Evolutionary conservation across 2,113 vertebrate genomes (phyloP).

Genomic region (Hippopotamus amphibius): DNA sequence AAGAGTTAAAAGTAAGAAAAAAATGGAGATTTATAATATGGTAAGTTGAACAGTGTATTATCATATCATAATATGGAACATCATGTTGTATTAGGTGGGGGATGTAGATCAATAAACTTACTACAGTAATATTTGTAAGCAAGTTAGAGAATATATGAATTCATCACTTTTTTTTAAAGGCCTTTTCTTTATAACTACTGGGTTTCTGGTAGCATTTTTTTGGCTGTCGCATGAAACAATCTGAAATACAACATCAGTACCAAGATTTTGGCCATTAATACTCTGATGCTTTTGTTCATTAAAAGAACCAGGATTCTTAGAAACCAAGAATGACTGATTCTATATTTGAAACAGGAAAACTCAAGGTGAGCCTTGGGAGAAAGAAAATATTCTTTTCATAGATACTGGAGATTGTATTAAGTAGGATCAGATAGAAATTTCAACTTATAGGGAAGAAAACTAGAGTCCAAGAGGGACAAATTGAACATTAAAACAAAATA

Average conservation of each 20-base stretch:
- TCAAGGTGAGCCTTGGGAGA: background rate
- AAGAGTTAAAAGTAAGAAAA: background rate
- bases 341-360: background rate
- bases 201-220: background rate
- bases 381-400: background rate
- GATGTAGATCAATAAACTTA: background rate
- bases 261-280: background rate
- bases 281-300: background rate
- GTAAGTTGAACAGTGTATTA: background rate
- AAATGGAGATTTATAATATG: background rate
- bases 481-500: slow-evolving; percentile 26
- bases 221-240: background rate
- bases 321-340: background rate
- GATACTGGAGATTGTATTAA: background rate
- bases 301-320: background rate
- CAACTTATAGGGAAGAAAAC: background rate
- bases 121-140: background rate
- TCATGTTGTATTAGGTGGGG: background rate
- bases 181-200: background rate
- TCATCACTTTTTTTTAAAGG: background rate
- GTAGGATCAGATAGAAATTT: background rate
- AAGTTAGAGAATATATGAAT: background rate
- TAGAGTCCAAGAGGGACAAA: background rate
- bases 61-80: background rate
- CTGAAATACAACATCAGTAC: background rate